phyloP scores from a whole-genome alignment of 1,140 invertebrate genomes.

The Drosophila ambigua region DNA sequence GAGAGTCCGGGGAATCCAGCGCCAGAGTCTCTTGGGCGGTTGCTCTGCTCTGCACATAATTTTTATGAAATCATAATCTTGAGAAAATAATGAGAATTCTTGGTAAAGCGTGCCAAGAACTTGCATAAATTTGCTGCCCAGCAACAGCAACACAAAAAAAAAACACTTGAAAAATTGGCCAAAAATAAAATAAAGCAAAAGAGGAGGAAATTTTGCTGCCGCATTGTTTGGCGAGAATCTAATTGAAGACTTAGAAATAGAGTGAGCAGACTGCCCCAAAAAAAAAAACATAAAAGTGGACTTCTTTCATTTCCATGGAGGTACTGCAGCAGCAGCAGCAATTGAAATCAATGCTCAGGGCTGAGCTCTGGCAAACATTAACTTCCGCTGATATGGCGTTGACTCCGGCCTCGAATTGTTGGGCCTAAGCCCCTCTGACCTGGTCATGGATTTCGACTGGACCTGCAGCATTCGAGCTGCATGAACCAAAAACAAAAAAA shows the following conservation, averaged over 20 bases:
- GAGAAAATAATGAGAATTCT: constrained; percentile 69
- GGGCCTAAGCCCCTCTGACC: constrained; percentile 15
- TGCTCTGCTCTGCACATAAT: constrained; percentile 59
- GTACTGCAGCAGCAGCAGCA: constrained; percentile 3
- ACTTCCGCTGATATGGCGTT: constrained; percentile 40
- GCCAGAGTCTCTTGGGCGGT: constrained; percentile 24
- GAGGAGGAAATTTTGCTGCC: neutral
- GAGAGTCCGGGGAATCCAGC: constrained; percentile 20
- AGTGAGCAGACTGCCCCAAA: constrained; percentile 12
- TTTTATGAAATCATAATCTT: constrained; percentile 68
- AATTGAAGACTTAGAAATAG: constrained; percentile 31
- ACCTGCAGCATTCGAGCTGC: constrained; percentile 10
- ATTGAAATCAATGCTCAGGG: constrained; percentile 38
- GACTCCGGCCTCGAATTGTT: constrained; percentile 2
- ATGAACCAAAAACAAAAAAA: constrained; percentile 15
- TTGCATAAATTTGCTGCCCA: constrained; percentile 46
- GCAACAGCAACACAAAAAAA: constrained; percentile 25
- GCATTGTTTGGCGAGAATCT: constrained; percentile 29
- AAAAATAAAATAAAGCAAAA: constrained; percentile 26
- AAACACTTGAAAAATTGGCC: constrained; percentile 1
- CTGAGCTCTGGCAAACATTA: constrained; percentile 50
- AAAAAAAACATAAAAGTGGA: constrained; percentile 30
- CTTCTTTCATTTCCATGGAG: constrained; percentile 44
- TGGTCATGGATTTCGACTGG: neutral
- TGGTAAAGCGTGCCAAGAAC: constrained; percentile 60